These are phyloP conservation scores for Bedellia somnulentella DNA, from an alignment of 2,888 invertebrate species.

Conservation along the genomic window DNA sequence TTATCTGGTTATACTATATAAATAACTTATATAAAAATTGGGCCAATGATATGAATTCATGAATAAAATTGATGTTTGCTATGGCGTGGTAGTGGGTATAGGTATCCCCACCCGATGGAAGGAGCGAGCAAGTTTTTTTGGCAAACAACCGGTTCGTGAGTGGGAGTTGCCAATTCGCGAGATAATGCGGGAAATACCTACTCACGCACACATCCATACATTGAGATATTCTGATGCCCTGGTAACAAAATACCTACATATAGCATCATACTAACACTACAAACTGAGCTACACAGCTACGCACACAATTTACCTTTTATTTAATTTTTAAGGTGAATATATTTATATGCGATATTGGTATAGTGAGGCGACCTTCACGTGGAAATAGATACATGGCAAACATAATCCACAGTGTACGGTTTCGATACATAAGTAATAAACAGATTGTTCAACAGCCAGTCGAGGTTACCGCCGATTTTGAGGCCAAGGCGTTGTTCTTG, in stretches of 20 bases:
- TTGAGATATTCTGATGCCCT: constrained; percentile 18
- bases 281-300: no score
- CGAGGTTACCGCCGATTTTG: constrained; percentile 43
- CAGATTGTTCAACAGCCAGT: constrained; percentile 33
- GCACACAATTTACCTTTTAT: no score
- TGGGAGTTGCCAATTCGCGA: constrained; percentile 41
- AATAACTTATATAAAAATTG: no score
- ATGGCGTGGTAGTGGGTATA: no score
- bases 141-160: constrained; percentile 33
- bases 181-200: constrained; percentile 11
- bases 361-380: background rate
- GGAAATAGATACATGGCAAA: constrained; percentile 1
- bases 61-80: no score
- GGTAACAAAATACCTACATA: constrained; percentile 23
- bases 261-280: no score
- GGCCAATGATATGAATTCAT: no score
- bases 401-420: constrained; percentile 9
- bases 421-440: constrained; percentile 12
- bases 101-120: no score
- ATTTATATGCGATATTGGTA: no score
- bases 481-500: constrained; percentile 50
- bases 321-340: no score
- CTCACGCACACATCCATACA: constrained; percentile 1
- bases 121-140: no score
- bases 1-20: no score